Conservation (phyloP, 2,113 vertebrate genomes). For the Sander vitreus region DNA sequence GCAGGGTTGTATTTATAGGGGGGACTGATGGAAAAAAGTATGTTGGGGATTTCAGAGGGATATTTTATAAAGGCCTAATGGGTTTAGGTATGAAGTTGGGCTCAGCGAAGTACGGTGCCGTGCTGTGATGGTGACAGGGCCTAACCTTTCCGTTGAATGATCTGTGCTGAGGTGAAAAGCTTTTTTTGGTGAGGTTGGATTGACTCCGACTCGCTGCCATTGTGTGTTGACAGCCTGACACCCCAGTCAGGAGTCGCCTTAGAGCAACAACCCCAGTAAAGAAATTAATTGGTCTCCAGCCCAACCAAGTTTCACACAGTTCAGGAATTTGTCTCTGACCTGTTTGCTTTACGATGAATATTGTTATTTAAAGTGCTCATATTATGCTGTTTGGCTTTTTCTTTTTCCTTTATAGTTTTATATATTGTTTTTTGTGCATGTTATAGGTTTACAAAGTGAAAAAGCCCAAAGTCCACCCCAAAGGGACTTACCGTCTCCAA, state of each 20-base stretch:
- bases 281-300: slow-evolving; percentile 28
- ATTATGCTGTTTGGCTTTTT: too few relatives aligned
- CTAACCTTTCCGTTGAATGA: slow-evolving; percentile 25
- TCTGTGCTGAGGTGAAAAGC: slow-evolving; percentile 23
- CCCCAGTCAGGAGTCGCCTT: slow-evolving; percentile 19
- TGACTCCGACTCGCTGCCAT: slow-evolving; percentile 43
- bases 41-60: slow-evolving; percentile 40
- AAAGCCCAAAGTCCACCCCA: too few relatives aligned
- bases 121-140: slow-evolving; percentile 14
- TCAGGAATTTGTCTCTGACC: neutral
- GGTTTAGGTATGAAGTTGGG: slow-evolving; percentile 26
- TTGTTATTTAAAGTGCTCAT: neutral
- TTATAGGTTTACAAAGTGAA: too few relatives aligned
- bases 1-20: slow-evolving; percentile 53
- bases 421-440: too few relatives aligned
- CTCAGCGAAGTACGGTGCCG: neutral
- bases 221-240: slow-evolving; percentile 58
- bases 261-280: slow-evolving; percentile 28
- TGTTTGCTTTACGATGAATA: neutral
- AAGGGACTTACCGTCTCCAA: too few relatives aligned
- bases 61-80: slow-evolving; percentile 30
- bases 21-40: slow-evolving; percentile 25
- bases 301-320: neutral
- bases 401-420: too few relatives aligned
- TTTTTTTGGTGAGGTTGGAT: slow-evolving; percentile 59